These are phyloP conservation scores for Stenopsyche tienmushanensis DNA, from an alignment of 1,140 invertebrate species.

Conservation along the genomic window DNA sequence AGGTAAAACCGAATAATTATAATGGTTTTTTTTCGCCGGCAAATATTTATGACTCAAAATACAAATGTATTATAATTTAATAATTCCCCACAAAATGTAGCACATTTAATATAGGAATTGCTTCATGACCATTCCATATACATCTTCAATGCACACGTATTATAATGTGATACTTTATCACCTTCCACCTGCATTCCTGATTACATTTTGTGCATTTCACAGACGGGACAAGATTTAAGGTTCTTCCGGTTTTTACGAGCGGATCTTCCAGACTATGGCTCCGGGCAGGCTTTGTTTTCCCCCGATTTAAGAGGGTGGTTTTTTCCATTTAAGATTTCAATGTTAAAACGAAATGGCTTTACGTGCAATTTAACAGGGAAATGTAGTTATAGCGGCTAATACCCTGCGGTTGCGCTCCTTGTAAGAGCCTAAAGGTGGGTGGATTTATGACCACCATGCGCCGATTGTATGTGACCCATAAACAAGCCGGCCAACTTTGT, in stretches of 20 bases:
- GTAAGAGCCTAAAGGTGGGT: neutral
- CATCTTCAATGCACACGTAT: too few relatives aligned
- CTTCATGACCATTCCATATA: too few relatives aligned
- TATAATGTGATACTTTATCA: too few relatives aligned
- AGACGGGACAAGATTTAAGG: conserved; percentile 36
- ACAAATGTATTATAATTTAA: too few relatives aligned
- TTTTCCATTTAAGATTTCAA: conserved; percentile 40
- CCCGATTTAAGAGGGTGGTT: conserved; percentile 25
- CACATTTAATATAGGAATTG: too few relatives aligned
- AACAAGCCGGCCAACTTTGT: too few relatives aligned
- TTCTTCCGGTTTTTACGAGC: conserved; percentile 38
- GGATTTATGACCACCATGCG: conserved; percentile 23
- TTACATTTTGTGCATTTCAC: conserved; percentile 24
- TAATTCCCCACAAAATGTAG: too few relatives aligned
- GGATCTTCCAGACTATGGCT: conserved; percentile 30
- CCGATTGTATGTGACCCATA: neutral
- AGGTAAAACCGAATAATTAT: too few relatives aligned
- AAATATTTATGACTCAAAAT: too few relatives aligned
- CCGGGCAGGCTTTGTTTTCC: conserved; percentile 36
- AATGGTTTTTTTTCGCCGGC: too few relatives aligned
- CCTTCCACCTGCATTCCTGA: too few relatives aligned
- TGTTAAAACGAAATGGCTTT: conserved; percentile 37
- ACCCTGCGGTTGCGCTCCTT: conserved; percentile 11
- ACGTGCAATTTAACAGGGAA: conserved; percentile 42
- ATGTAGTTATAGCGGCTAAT: conserved; percentile 36